Percentiles rank a stretch among this genome's conserved stretches.
phyloP scores from a whole-genome alignment of 2,797 vertebrate species.

The Ctenopoma kingsleyae region DNA sequence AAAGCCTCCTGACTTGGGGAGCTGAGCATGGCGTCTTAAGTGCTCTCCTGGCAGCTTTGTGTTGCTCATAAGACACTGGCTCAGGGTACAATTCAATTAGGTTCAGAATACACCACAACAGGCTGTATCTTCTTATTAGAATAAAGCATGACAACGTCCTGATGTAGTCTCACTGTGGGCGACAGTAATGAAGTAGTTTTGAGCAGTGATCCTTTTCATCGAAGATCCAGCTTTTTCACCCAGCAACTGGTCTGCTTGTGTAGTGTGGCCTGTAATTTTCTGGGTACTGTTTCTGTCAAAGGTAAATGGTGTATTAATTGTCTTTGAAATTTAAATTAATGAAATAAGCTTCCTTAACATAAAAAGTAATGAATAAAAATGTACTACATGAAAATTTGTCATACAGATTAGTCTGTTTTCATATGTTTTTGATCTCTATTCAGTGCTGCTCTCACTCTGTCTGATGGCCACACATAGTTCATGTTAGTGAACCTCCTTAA shows the following conservation, averaged over 20 bases:
- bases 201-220: slow-evolving; percentile 16
- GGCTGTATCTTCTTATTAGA: slow-evolving; percentile 66
- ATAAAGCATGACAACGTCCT: slow-evolving; percentile 49
- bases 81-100: slow-evolving; percentile 80
- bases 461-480: neutral
- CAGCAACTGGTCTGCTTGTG: neutral
- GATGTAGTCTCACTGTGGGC: slow-evolving; percentile 30
- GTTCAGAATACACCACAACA: slow-evolving; percentile 60
- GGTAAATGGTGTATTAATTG: neutral
- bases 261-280: slow-evolving; percentile 3
- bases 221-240: slow-evolving; percentile 1
- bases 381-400: neutral
- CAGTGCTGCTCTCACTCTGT: neutral
- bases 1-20: slow-evolving; percentile 75
- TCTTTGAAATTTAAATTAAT: neutral
- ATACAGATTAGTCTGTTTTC: slow-evolving; percentile 7
- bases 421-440: neutral
- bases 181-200: slow-evolving; percentile 10
- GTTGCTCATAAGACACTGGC: slow-evolving; percentile 76
- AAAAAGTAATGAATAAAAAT: neutral
- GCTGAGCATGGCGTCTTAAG: slow-evolving; percentile 73
- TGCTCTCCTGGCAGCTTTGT: slow-evolving; percentile 84
- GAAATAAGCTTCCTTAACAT: neutral
- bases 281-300: neutral
- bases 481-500: neutral